Evolutionary conservation across 2,888 invertebrate genomes (phyloP), one percentile per base, ranked within the genome.

Genomic region (Hyposoter didymator): DNA sequence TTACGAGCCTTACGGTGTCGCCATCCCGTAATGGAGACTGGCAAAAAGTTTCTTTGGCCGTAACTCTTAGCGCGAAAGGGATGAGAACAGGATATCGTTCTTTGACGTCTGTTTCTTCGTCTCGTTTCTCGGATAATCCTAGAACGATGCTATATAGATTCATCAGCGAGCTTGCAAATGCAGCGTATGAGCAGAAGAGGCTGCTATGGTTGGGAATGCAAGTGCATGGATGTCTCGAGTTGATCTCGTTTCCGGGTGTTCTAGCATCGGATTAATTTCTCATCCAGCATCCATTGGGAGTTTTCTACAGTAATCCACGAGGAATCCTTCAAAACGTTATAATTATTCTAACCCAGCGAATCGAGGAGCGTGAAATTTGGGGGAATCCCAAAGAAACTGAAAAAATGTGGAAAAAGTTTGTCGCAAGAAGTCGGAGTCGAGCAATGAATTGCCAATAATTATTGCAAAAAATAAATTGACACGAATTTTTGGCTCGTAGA

Each of bases 11-110:
- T 81, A 74, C 84, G 78, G 73, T 82, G 49, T 49, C 55, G 69
- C 49, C 74, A 73, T 81, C 78, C 85, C 81, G 81, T 81, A 87
- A 85, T 87, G 83, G 85, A 81, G 66, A 78, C n/a, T 47, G 52
- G 87, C 78, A 87, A 87, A 78, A 82, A 85, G 74, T 75, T 67
- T 85, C 80, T 64, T 52, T 19, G 69, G 73, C 75, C 78, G 87
- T 85, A 83, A 84, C 70, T 59, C 69, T 35, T 78, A 55, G 82
- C 69, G 78, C 73, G 66, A 85, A 78, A 69, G 73, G 73, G 69
- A 85, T 66, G 67, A 49, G 49, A 70, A 43, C 47, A 35, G 76
- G 55, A 76, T 43, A 70, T 84, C 78, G 39, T 69, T 75, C 32
- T 75, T 39, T 17, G 67, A 78, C 52, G 39, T 66, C 62, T 69